phyloP scores from a whole-genome alignment of 2,888 invertebrate genomes.

The Lithophane socia region DNA sequence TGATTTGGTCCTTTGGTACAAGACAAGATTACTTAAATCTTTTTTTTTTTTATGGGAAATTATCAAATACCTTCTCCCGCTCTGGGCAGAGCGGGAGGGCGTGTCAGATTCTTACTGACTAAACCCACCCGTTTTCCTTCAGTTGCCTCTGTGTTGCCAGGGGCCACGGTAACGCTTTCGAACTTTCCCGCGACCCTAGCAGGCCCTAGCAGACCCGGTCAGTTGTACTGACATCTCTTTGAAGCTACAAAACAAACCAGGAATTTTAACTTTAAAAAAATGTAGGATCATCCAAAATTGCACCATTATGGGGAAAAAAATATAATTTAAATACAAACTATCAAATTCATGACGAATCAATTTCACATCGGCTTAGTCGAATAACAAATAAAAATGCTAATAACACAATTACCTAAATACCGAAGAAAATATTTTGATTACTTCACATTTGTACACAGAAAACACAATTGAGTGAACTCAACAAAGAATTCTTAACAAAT shows the following conservation, averaged over 20 bases:
- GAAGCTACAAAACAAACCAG: neutral
- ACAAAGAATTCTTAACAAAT: conserved; percentile 30
- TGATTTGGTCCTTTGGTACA: conserved; percentile 5
- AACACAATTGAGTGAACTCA: conserved; percentile 18
- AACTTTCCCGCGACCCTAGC: too few relatives aligned
- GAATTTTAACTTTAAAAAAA: neutral
- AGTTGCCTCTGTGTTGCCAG: too few relatives aligned
- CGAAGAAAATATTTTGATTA: conserved; percentile 47
- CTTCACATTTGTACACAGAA: conserved; percentile 25
- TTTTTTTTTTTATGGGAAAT: too few relatives aligned
- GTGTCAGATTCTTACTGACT: too few relatives aligned
- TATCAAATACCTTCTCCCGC: too few relatives aligned
- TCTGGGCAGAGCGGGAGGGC: too few relatives aligned
- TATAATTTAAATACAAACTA: neutral
- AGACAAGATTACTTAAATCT: too few relatives aligned
- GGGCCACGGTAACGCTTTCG: too few relatives aligned
- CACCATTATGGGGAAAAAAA: neutral
- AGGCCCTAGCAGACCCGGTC: too few relatives aligned
- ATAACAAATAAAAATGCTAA: conserved; percentile 30
- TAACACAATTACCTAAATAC: conserved; percentile 47
- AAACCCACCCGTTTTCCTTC: too few relatives aligned
- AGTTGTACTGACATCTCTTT: too few relatives aligned
- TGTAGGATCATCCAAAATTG: neutral
- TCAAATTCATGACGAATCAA: conserved; percentile 5
- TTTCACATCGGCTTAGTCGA: conserved; percentile 12